Evolutionary conservation across 2,888 invertebrate species (phyloP), one percentile per base, ranked within the genome.

Genomic region (Watsonalla binaria): DNA sequence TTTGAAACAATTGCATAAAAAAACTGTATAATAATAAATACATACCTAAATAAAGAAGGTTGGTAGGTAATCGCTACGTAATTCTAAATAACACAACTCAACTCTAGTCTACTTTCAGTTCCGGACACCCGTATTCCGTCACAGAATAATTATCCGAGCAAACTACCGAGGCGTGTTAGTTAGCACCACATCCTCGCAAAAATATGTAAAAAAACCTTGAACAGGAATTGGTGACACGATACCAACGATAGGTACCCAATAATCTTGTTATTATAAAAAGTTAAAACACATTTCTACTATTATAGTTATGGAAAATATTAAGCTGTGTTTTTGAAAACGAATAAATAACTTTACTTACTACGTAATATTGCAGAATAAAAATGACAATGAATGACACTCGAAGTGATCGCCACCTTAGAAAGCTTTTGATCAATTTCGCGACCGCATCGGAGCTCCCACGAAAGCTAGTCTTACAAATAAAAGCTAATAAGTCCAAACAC

Each of bases 401-500:
- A 58, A 54, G 57, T 57, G 56, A 52, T 57, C 57, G 57, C 62
- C 61, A 60, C 61, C 58, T 64, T 73, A 62, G 62, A 64, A 69
- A 68, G 58, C 58, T 59, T 71, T 70, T 64, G 60, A 67, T 70
- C 60, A 72, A 72, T 68, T 68, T 65, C 51, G 42, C 53, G 53
- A 60, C 60, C 66, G 54, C 65, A 67, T 58, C 63, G 67, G 55
- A 69, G 68, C 74, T 80, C 80, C 78, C 81, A 82, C 82, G 76
- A 78, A 78, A 80, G 81, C 77, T 83, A 84, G 83, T 76, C 78
- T 81, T 82, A 82, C 81, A 84, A 86, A 84, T 86, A 84, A 85
- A 84, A 82, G 81, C 83, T 86, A 84, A 86, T 86, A 88, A 86
- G 80, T 81, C 75, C 79, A 81, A 86, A 86, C 82, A 83, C 66